Conservation (phyloP, 1,140 invertebrate genomes). For the Pogonomyrmex barbatus region DNA sequence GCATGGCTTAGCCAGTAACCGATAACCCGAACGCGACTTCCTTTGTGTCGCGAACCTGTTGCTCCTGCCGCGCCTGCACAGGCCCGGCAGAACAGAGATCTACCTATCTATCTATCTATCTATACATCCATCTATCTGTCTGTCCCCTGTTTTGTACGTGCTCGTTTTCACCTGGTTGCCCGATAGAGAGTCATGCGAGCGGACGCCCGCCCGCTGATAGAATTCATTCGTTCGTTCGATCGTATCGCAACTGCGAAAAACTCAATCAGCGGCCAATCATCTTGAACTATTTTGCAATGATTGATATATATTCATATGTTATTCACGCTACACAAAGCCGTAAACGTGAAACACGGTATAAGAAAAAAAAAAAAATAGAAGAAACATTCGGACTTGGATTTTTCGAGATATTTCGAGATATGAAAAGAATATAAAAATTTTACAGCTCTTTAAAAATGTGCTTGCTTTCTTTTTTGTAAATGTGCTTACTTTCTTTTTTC, state of each 20-base stretch:
- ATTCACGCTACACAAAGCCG: neutral
- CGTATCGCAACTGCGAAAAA: slow-evolving; percentile 5
- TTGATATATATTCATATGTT: neutral
- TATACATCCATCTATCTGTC: neutral
- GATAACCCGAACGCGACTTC: slow-evolving; percentile 56
- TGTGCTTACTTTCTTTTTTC: neutral
- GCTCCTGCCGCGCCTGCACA: slow-evolving; percentile 56
- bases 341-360: neutral
- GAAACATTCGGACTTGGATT: neutral
- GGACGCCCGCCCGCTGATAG: slow-evolving; percentile 11
- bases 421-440: slow-evolving; percentile 9
- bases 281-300: neutral
- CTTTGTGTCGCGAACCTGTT: slow-evolving; percentile 72
- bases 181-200: slow-evolving; percentile 39
- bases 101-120: slow-evolving; percentile 24
- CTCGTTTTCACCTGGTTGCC: slow-evolving; percentile 67
- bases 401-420: neutral
- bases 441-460: neutral
- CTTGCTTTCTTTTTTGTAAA: neutral
- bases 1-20: slow-evolving; percentile 58
- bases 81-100: slow-evolving; percentile 5
- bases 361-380: neutral
- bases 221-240: slow-evolving; percentile 43
- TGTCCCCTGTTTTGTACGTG: slow-evolving; percentile 59
- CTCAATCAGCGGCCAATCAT: neutral